phyloP scores from a whole-genome alignment of 2,888 invertebrate species.

The Iphiclides podalirius region DNA sequence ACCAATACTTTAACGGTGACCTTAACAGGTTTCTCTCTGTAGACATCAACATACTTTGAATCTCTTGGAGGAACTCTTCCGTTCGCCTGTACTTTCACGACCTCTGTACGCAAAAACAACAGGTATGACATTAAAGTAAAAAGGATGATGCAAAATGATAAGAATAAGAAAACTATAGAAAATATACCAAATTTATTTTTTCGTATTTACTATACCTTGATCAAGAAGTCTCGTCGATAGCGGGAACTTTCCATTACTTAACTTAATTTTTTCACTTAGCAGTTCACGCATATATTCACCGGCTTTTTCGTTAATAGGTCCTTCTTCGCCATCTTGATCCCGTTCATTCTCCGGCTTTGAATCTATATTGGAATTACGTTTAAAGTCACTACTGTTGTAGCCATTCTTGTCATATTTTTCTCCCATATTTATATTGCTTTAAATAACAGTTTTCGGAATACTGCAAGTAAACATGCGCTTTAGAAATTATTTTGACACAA shows the following conservation, averaged over 20 bases:
- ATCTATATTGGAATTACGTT: slow-evolving; percentile 60
- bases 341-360: slow-evolving; percentile 42
- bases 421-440: slow-evolving; percentile 41
- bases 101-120: too few species aligned
- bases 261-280: slow-evolving; percentile 84
- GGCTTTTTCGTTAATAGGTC: slow-evolving; percentile 83
- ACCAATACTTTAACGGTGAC: slow-evolving; percentile 87
- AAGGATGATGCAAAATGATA: too few species aligned
- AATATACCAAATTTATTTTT: too few species aligned
- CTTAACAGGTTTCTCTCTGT: slow-evolving; percentile 86
- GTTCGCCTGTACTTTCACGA: slow-evolving; percentile 84
- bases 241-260: slow-evolving; percentile 84
- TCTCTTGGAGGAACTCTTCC: slow-evolving; percentile 84
- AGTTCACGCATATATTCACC: slow-evolving; percentile 89
- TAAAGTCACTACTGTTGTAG: slow-evolving; percentile 71
- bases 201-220: slow-evolving; percentile 82
- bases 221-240: slow-evolving; percentile 86
- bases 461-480: background rate
- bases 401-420: slow-evolving; percentile 70
- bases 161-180: too few species aligned
- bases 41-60: slow-evolving; percentile 87
- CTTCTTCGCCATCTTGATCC: slow-evolving; percentile 78
- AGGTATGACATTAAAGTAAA: too few species aligned
- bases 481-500: slow-evolving; percentile 12
- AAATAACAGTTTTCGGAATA: too few species aligned